A percentile compares a stretch with the other conserved stretches of the same genome.
Evolutionary conservation across 92 coral and sea anemone species (phyloP).

Genomic region (Montipora capitata): DNA sequence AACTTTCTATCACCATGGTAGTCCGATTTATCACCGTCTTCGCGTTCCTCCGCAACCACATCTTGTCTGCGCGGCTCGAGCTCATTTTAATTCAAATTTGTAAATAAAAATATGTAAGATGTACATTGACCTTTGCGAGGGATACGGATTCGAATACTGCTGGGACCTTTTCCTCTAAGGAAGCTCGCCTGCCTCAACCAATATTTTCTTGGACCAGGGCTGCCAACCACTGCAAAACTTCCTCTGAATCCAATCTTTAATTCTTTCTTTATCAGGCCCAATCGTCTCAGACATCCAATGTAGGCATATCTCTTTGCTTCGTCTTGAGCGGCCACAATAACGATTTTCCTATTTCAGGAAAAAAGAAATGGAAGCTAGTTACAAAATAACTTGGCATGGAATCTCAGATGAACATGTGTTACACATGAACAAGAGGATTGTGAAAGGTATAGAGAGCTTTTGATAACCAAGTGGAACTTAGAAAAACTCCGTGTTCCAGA

Average conservation of each 20-base stretch:
- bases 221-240: conserved; percentile 13
- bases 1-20: too few species aligned
- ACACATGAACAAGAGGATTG: too few species aligned
- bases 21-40: too few species aligned
- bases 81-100: background rate
- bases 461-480: too few species aligned
- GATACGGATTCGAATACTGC: background rate
- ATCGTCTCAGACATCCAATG: conserved; percentile 7
- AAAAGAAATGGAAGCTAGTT: background rate
- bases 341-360: background rate
- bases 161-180: conserved; percentile 3
- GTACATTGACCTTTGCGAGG: background rate
- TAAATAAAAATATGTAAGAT: background rate
- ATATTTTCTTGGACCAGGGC: background rate
- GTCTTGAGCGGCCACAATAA: conserved; percentile 31
- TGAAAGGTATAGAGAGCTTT: too few species aligned
- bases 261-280: conserved; percentile 1
- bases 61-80: background rate
- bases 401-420: too few species aligned
- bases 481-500: too few species aligned
- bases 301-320: conserved; percentile 8
- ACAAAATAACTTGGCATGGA: background rate
- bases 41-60: too few species aligned
- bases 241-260: conserved; percentile 13
- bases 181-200: conserved; percentile 8